phyloP scores from a whole-genome alignment of 2,888 invertebrate species.

The Sminthurides aquaticus region DNA sequence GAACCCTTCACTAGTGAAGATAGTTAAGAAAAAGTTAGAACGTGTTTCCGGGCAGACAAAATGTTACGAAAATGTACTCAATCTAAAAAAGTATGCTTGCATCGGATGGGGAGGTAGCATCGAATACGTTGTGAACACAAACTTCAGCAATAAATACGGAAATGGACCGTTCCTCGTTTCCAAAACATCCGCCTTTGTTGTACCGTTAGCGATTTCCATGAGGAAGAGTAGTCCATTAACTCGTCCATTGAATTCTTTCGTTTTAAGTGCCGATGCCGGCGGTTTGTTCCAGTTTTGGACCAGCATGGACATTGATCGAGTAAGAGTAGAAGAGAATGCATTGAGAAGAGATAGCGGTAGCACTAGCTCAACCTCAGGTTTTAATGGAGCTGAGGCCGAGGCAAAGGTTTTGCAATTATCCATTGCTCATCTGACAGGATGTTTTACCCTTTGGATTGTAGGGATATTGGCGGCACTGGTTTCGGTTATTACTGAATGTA shows the following conservation, averaged over 20 bases:
- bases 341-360: neutral
- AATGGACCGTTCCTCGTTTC: neutral
- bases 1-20: slow-evolving; percentile 1
- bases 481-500: too few species aligned
- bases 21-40: neutral
- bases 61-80: neutral
- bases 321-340: neutral
- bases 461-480: too few species aligned
- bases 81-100: neutral
- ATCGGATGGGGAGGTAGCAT: neutral
- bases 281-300: neutral
- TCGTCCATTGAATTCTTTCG: neutral
- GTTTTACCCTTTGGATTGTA: too few species aligned
- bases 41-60: neutral
- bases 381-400: too few species aligned
- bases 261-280: neutral
- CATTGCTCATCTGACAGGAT: too few species aligned
- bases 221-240: neutral
- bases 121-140: neutral
- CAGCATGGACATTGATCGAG: neutral
- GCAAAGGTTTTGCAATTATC: too few species aligned
- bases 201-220: neutral
- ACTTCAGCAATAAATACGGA: neutral
- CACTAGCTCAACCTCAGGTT: too few species aligned
- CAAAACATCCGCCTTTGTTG: neutral